Evolutionary conservation across 1,140 invertebrate genomes (phyloP), one percentile per base, ranked within the genome.

Genomic region (Ditylenchus dipsaci): DNA sequence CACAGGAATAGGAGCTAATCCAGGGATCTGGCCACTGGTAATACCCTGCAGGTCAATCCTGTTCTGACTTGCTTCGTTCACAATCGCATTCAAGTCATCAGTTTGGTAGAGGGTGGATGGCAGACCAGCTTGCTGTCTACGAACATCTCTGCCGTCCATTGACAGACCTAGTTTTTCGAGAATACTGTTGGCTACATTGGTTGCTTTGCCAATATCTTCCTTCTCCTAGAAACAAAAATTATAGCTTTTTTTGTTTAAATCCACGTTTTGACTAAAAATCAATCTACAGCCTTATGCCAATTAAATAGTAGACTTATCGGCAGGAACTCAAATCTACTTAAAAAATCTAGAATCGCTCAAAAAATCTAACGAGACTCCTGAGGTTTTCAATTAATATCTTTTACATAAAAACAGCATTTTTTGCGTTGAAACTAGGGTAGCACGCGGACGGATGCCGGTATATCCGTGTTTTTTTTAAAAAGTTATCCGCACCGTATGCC

Each of bases 1-100:
- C 1, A 82, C 80, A 8, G 80, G 80, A 59, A 82, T 82, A 17
- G 81, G 81, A 3, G 81, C 80, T 23, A 83, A 53, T 27, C 81
- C 81, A 29, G 79, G 79, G 56, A 82, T 80, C 53, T 82, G 76
- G 33, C 80, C 80, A 60, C 70, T 74, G 8, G 81, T 71, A 53
- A 82, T 53, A 47, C 80, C 81, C 67, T 81, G 81, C 13, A 79
- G 47, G 45, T 79, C 77, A 53, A 79, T 67, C 15, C 77, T 45
- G 63, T 78, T 80, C 60, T 71, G 49, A 59, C 62, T 69, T 5
- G 77, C 68, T 56, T 77, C 78, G 17, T 71, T 66, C 9, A 79
- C 65, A n/a, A 77, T 49, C 1, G 45, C 38, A 42, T 65, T 77
- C 17, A 77, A 47, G 21, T 80, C 76, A 29, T 80, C 76, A 11